Percentiles rank a stretch among this genome's conserved stretches.
Evolutionary conservation across 2,888 invertebrate species (phyloP).

Genomic region (Morpho deidamia): DNA sequence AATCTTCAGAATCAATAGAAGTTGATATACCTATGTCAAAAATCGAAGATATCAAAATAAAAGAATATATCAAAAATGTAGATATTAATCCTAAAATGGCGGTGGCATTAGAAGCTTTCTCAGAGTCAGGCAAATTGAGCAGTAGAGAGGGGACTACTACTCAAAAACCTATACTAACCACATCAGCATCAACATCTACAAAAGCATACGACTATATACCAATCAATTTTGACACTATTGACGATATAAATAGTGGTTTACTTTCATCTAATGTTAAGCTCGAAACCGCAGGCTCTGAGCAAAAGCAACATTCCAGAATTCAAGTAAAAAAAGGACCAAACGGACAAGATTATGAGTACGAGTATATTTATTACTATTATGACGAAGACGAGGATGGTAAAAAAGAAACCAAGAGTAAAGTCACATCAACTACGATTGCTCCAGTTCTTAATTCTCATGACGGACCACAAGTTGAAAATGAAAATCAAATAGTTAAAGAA

Average conservation of each 20-base stretch:
- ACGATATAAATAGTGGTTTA: constrained; percentile 67
- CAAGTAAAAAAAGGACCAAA: constrained; percentile 93
- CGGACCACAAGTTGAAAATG: constrained; percentile 73
- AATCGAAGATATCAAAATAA: constrained; percentile 67
- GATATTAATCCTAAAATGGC: constrained; percentile 66
- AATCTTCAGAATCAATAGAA: constrained; percentile 62
- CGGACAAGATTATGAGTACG: constrained; percentile 94
- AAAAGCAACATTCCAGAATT: constrained; percentile 83
- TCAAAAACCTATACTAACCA: constrained; percentile 76
- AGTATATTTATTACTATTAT: constrained; percentile 94
- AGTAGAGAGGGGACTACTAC: constrained; percentile 67
- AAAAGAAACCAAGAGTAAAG: constrained; percentile 52
- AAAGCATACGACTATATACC: constrained; percentile 65
- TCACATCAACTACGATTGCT: constrained; percentile 34
- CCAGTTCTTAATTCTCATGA: constrained; percentile 77
- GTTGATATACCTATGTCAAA: constrained; percentile 70
- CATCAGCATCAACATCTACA: constrained; percentile 57
- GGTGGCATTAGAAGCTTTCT: constrained; percentile 66
- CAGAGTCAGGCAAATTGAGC: constrained; percentile 66
- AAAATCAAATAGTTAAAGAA: constrained; percentile 61
- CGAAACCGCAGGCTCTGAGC: constrained; percentile 82
- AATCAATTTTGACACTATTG: constrained; percentile 71
- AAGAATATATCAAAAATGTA: constrained; percentile 68
- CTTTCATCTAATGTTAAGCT: constrained; percentile 74
- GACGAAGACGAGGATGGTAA: constrained; percentile 86